Evolutionary conservation across 2,888 invertebrate species (phyloP).

Genomic region (Carabus problematicus): DNA sequence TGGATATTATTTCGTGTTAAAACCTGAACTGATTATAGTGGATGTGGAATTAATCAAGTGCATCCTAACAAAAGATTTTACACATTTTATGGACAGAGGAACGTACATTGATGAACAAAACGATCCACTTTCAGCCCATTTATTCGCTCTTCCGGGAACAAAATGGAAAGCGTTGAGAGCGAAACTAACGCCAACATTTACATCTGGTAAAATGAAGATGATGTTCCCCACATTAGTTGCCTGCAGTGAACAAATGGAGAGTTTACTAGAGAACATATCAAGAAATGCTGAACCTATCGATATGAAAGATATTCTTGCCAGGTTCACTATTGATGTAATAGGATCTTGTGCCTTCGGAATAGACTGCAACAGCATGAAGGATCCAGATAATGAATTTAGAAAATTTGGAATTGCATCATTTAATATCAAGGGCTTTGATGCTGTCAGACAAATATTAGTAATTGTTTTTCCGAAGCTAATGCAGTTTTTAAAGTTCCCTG

Average conservation of each 20-base stretch:
- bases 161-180: conserved; percentile 54
- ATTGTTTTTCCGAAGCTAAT: conserved; percentile 8
- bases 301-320: conserved; percentile 55
- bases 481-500: conserved; percentile 1
- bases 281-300: conserved; percentile 49
- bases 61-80: conserved; percentile 52
- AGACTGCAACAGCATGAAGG: conserved; percentile 58
- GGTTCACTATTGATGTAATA: conserved; percentile 61
- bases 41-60: conserved; percentile 50
- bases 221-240: conserved; percentile 49
- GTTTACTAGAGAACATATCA: conserved; percentile 44
- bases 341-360: conserved; percentile 62
- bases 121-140: conserved; percentile 49
- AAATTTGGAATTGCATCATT: conserved; percentile 35
- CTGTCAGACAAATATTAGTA: conserved; percentile 9
- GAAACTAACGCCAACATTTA: conserved; percentile 53
- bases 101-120: conserved; percentile 47
- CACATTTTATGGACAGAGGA: conserved; percentile 50
- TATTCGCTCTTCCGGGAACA: conserved; percentile 49
- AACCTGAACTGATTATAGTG: conserved; percentile 49
- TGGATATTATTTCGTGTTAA: conserved; percentile 45
- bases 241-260: conserved; percentile 45
- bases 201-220: conserved; percentile 54
- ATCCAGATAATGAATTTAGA: conserved; percentile 57
- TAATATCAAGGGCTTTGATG: conserved; percentile 1